phyloP scores from a whole-genome alignment of 2,113 vertebrate genomes.

The Eretmochelys imbricata region DNA sequence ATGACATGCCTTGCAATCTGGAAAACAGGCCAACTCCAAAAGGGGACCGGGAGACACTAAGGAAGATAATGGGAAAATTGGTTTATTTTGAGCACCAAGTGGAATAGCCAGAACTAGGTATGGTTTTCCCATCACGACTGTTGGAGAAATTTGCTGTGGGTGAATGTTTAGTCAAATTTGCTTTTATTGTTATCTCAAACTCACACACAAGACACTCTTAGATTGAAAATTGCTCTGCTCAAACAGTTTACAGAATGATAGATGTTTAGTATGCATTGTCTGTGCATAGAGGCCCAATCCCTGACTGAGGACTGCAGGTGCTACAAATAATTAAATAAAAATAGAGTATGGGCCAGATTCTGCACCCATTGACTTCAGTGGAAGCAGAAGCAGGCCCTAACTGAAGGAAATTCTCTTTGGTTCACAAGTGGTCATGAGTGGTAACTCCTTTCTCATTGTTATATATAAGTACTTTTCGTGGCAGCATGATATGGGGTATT shows the following conservation, averaged over 20 bases:
- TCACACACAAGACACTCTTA: neutral
- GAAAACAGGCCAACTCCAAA: neutral
- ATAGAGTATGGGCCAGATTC: neutral
- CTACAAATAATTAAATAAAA: neutral
- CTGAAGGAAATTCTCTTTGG: neutral
- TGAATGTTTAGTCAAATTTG: neutral
- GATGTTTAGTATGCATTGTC: neutral
- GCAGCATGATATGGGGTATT: neutral
- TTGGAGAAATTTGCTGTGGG: neutral
- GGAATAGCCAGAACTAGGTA: neutral
- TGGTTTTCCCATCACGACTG: neutral
- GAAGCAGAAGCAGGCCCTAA: neutral
- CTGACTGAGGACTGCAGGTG: no score
- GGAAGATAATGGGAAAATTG: neutral
- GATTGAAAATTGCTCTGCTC: neutral
- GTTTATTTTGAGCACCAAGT: neutral
- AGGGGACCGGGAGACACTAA: neutral
- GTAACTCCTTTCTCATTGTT: neutral
- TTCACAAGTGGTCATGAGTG: neutral
- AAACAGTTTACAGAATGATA: neutral
- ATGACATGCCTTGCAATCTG: neutral
- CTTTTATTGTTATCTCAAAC: neutral
- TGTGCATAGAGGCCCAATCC: fast-evolving
- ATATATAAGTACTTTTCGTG: neutral
- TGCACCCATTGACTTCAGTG: neutral